Conservation (phyloP, 1,140 invertebrate genomes). For the Hyposmocoma kahamanoa region DNA sequence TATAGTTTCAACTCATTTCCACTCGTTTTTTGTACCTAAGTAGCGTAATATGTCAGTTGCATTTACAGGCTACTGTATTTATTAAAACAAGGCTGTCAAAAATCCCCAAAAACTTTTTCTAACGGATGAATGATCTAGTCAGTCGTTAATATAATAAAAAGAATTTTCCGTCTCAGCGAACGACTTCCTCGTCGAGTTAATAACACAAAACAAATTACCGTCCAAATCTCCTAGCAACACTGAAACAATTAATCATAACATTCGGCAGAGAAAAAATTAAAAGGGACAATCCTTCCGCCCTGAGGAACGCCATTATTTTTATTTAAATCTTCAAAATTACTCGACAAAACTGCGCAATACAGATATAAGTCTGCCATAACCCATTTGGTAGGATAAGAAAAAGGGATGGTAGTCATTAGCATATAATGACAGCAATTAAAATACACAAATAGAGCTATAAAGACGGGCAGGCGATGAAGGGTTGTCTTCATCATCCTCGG, state of each 20-base stretch:
- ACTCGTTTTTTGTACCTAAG: too few relatives aligned
- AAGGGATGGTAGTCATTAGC: conserved; percentile 74
- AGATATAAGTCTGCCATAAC: conserved; percentile 69
- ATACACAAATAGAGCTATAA: conserved; percentile 76
- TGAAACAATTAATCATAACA: conserved; percentile 67
- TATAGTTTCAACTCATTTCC: too few relatives aligned
- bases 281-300: conserved; percentile 47
- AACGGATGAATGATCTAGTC: conserved; percentile 6
- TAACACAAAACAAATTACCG: conserved; percentile 66
- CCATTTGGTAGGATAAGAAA: conserved; percentile 73
- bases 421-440: conserved; percentile 76
- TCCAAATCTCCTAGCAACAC: conserved; percentile 45
- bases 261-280: conserved; percentile 50
- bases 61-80: too few relatives aligned
- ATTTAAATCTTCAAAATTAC: conserved; percentile 65
- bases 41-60: too few relatives aligned
- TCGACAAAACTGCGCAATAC: too few relatives aligned
- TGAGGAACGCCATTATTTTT: conserved; percentile 50
- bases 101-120: too few relatives aligned
- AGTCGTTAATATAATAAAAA: conserved; percentile 27
- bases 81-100: too few relatives aligned
- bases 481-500: conserved; percentile 68
- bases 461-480: conserved; percentile 66
- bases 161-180: conserved; percentile 54
- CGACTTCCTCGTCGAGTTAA: conserved; percentile 69